phyloP scores from a whole-genome alignment of 2,888 invertebrate species.

The Hybos culiciformis region DNA sequence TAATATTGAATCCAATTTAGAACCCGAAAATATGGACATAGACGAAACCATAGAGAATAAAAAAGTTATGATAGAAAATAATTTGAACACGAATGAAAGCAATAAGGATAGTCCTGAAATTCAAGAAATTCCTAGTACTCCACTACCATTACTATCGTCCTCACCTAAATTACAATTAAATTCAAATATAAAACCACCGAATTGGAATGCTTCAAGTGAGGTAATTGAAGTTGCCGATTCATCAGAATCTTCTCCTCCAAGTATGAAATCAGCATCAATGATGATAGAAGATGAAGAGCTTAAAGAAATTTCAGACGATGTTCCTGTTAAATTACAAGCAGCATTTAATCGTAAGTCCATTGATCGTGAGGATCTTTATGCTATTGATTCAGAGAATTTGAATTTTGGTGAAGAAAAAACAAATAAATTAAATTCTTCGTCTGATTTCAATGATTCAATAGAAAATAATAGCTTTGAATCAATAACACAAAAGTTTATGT shows the following conservation, averaged over 20 bases:
- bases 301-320: neutral
- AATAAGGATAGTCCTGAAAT: too few relatives aligned
- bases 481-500: neutral
- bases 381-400: conserved; percentile 1
- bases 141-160: too few relatives aligned
- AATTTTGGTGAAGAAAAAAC: conserved; percentile 2
- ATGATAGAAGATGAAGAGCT: neutral
- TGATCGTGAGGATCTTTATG: conserved; percentile 1
- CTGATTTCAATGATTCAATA: neutral
- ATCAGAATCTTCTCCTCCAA: neutral
- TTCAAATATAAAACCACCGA: too few relatives aligned
- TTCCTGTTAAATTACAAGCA: neutral
- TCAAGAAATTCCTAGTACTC: too few relatives aligned
- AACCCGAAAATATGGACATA: too few relatives aligned
- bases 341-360: neutral
- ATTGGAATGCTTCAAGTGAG: too few relatives aligned
- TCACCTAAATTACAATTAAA: too few relatives aligned
- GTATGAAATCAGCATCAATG: neutral
- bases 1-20: too few relatives aligned
- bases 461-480: neutral
- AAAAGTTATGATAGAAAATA: too few relatives aligned
- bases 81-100: too few relatives aligned
- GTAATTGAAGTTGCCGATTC: conserved; percentile 1
- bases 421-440: neutral
- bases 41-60: too few relatives aligned